A percentile compares a stretch with the other conserved stretches of the same genome.
Conservation (phyloP, 2,797 vertebrate genomes). For the Tinamus major region DNA sequence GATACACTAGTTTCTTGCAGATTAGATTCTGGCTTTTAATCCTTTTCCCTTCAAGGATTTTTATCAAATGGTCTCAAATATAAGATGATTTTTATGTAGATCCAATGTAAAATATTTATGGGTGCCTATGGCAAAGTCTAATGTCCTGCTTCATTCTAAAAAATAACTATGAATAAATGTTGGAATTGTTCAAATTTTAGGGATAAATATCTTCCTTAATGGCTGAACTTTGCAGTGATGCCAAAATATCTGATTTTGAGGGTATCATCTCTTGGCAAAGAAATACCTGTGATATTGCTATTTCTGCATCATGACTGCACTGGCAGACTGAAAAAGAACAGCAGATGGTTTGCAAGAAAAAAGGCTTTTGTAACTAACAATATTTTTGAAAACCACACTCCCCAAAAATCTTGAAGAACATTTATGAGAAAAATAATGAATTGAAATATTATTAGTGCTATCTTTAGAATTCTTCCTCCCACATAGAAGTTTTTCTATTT, state of each 20-base stretch:
- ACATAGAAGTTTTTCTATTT: not conserved
- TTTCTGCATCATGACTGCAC: slow-evolving; percentile 46
- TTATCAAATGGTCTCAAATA: not conserved
- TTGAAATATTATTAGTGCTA: slow-evolving; percentile 34
- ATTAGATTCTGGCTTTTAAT: not conserved
- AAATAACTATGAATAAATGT: not conserved
- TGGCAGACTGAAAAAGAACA: slow-evolving; percentile 62
- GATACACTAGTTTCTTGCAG: not conserved
- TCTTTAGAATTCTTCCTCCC: not conserved
- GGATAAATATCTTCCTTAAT: not conserved
- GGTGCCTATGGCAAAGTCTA: not conserved
- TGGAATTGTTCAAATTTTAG: not conserved
- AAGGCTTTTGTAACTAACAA: slow-evolving; percentile 20
- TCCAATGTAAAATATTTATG: not conserved
- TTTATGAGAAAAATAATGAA: slow-evolving; percentile 26
- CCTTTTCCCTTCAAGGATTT: not conserved
- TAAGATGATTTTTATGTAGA: not conserved
- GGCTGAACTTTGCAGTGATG: not conserved
- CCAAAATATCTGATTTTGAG: not conserved
- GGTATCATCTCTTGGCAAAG: slow-evolving; percentile 32
- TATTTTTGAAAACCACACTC: slow-evolving; percentile 24
- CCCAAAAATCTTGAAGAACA: slow-evolving; percentile 23
- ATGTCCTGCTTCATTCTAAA: not conserved
- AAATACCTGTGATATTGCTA: slow-evolving; percentile 22
- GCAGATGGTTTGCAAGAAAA: slow-evolving; percentile 51